Conservation (phyloP, 1,140 invertebrate genomes). For the Drosophila sp. region DNA sequence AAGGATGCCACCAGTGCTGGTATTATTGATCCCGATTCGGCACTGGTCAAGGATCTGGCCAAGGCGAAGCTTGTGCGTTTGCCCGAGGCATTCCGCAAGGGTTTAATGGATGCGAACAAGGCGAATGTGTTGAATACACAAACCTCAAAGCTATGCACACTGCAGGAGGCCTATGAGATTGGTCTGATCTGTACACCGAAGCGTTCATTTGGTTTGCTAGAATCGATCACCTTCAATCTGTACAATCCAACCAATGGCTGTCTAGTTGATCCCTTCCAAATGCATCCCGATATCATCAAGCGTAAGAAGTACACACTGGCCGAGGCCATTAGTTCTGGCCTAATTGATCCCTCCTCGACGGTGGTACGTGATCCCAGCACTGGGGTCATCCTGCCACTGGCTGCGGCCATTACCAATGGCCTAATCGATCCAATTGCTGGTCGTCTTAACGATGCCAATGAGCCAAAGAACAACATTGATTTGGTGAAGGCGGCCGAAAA, state of each 20-base stretch:
- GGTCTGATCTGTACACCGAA: constrained; percentile 91
- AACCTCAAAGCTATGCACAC: constrained; percentile 91
- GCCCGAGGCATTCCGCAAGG: constrained; percentile 93
- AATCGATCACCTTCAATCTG: constrained; percentile 92
- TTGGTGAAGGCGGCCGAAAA: constrained; percentile 94
- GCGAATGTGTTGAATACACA: constrained; percentile 92
- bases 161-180: constrained; percentile 90
- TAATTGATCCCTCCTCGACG: constrained; percentile 93
- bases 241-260: constrained; percentile 92
- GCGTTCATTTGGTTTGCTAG: constrained; percentile 91
- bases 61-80: constrained; percentile 93
- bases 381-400: constrained; percentile 90
- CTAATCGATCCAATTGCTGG: constrained; percentile 91
- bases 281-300: constrained; percentile 88
- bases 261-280: constrained; percentile 92
- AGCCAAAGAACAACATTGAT: constrained; percentile 89
- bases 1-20: constrained; percentile 93
- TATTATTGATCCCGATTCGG: constrained; percentile 94
- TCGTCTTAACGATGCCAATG: constrained; percentile 88
- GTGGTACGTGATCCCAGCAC: constrained; percentile 92
- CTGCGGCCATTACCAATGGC: constrained; percentile 91
- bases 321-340: constrained; percentile 90
- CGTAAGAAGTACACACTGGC: constrained; percentile 89
- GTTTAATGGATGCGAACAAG: constrained; percentile 94
- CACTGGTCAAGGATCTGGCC: constrained; percentile 93